These are phyloP conservation scores for Australoheros scitulus DNA, from an alignment of 2,113 vertebrate genomes.

Conservation along the genomic window DNA sequence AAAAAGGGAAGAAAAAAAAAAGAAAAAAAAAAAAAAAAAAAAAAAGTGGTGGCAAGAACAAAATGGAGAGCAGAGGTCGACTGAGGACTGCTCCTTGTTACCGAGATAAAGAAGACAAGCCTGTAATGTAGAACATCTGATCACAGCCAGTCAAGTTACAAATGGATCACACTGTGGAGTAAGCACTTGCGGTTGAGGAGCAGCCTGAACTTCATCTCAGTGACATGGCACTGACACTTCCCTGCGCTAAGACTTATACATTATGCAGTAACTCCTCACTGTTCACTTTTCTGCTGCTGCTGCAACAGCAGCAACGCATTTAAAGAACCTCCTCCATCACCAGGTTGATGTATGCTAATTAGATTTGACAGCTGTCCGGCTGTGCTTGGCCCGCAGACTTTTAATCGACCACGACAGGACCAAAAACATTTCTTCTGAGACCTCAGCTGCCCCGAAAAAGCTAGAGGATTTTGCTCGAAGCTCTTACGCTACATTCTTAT, in stretches of 20 bases:
- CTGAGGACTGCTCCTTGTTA: neutral
- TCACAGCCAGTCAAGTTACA: conserved; percentile 37
- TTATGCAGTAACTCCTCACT: conserved; percentile 40
- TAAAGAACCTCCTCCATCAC: conserved; percentile 41
- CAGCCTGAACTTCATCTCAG: conserved; percentile 26
- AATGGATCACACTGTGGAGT: conserved; percentile 36
- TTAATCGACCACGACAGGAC: conserved; percentile 22
- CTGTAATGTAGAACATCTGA: conserved; percentile 8
- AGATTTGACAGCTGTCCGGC: conserved; percentile 52
- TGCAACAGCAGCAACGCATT: conserved; percentile 29
- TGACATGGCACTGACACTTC: conserved; percentile 21
- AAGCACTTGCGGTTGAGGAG: conserved; percentile 33
- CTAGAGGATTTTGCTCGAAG: neutral
- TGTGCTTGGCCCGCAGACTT: conserved; percentile 11
- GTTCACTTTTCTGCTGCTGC: conserved; percentile 1
- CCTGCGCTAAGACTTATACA: conserved; percentile 22
- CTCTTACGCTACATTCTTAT: conserved; percentile 5
- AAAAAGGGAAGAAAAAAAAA: no score
- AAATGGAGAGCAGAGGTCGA: conserved; percentile 26
- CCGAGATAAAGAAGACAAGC: conserved; percentile 9
- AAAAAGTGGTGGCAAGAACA: conserved; percentile 18
- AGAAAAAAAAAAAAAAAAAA: neutral
- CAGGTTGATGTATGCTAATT: conserved; percentile 6
- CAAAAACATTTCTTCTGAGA: conserved; percentile 36
- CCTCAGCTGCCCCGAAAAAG: neutral